These are phyloP conservation scores for Sardinella longiceps DNA, from an alignment of 2,797 vertebrate genomes.

Conservation along the genomic window DNA sequence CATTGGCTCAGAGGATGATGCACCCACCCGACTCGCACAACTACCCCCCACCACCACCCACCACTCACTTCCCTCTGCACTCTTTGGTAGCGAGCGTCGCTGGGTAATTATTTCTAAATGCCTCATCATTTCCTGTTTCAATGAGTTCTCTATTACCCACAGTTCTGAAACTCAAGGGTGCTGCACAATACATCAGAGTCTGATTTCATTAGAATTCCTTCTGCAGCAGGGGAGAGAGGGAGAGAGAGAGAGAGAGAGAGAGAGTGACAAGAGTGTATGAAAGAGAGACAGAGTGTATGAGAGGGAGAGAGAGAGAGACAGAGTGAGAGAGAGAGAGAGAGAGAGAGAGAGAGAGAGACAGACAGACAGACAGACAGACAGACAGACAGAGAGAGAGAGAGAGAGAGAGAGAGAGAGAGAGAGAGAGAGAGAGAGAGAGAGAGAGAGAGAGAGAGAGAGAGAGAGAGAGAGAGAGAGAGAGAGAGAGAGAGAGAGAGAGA, in stretches of 20 bases:
- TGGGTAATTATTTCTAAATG: slow-evolving; percentile 21
- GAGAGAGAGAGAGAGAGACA: neutral
- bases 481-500: neutral
- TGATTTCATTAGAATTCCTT: neutral
- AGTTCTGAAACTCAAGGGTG: slow-evolving; percentile 15
- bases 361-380: neutral
- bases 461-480: neutral
- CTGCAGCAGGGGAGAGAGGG: neutral
- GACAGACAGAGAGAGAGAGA: neutral
- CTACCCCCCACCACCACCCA: neutral
- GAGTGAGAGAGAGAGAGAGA: neutral
- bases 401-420: neutral
- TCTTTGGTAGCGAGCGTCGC: neutral
- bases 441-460: neutral
- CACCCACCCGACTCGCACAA: too few species aligned
- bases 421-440: neutral
- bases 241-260: neutral
- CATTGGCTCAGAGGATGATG: neutral
- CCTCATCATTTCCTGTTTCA: slow-evolving; percentile 19
- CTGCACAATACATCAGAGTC: slow-evolving; percentile 2
- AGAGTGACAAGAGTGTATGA: too few species aligned
- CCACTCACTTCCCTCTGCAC: neutral
- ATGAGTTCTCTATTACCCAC: slow-evolving; percentile 1
- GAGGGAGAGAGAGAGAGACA: neutral
- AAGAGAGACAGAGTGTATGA: neutral